Conservation (phyloP, 2,797 vertebrate species). For the Sciaenops ocellatus region DNA sequence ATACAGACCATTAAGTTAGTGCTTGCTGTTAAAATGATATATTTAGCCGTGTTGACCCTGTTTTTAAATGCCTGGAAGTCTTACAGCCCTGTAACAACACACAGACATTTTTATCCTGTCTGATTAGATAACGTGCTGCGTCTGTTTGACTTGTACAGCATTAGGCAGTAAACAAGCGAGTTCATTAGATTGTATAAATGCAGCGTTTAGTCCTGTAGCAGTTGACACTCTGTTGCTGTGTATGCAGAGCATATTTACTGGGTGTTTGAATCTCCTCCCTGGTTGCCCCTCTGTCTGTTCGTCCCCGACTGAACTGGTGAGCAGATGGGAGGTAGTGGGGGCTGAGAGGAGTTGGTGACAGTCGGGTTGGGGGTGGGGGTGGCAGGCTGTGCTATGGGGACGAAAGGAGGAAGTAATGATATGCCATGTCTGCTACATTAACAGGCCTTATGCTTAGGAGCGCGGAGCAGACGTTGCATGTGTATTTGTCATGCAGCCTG, state of each 20-base stretch:
- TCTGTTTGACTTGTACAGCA: conserved; percentile 18
- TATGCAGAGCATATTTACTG: conserved; percentile 29
- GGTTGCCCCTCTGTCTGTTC: conserved; percentile 32
- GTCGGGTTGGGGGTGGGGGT: not conserved
- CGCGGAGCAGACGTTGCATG: conserved; percentile 60
- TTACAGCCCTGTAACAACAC: not conserved
- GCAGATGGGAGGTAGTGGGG: conserved; percentile 74
- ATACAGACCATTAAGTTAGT: not conserved
- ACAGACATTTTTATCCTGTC: not conserved
- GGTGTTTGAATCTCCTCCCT: conserved; percentile 36
- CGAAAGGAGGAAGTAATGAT: conserved; percentile 53
- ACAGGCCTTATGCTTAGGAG: conserved; percentile 61
- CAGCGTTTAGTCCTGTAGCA: conserved; percentile 14
- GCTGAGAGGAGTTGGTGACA: conserved; percentile 57
- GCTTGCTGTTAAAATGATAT: not conserved
- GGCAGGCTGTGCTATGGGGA: conserved; percentile 36
- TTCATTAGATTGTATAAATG: conserved; percentile 34
- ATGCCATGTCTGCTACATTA: conserved; percentile 63
- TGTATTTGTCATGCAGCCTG: conserved; percentile 57
- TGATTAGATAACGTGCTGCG: conserved; percentile 10
- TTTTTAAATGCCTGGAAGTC: conserved; percentile 11
- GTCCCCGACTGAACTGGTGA: conserved; percentile 55
- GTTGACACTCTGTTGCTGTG: conserved; percentile 6
- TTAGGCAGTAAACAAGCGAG: conserved; percentile 13
- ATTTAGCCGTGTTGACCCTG: not conserved